These are phyloP conservation scores for Danio jaintianensis DNA, from an alignment of 2,797 vertebrate species.

Conservation along the genomic window DNA sequence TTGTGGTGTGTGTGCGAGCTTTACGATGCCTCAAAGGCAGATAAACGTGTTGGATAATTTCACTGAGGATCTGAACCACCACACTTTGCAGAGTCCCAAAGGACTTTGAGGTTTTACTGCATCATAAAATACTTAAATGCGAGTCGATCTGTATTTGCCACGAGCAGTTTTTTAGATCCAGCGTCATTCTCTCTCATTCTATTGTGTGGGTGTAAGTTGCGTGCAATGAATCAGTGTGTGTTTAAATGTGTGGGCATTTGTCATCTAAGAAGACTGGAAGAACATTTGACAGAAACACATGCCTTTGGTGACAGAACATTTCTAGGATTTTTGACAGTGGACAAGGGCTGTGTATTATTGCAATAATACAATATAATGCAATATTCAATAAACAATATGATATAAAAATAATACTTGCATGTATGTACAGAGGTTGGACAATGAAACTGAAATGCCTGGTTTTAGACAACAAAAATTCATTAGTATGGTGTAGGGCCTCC, in stretches of 20 bases:
- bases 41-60: conserved; percentile 33
- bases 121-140: conserved; percentile 40
- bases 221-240: conserved; percentile 21
- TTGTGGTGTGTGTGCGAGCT: not conserved
- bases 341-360: no score
- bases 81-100: conserved; percentile 29
- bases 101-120: conserved; percentile 18
- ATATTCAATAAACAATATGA: no score
- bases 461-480: no score
- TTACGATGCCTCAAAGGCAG: conserved; percentile 30
- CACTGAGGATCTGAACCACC: conserved; percentile 39
- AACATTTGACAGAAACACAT: not conserved
- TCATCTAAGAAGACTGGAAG: not conserved
- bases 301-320: not conserved
- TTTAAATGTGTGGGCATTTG: not conserved
- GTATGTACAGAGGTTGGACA: no score
- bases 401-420: no score
- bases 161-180: conserved; percentile 1
- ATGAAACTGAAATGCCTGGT: no score
- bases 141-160: not conserved
- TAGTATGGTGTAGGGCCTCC: no score
- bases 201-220: conserved; percentile 22
- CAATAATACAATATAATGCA: no score
- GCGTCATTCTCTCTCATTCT: conserved; percentile 24
- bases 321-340: not conserved